These are phyloP conservation scores for Sarcophaga variegata DNA, from an alignment of 2,888 invertebrate genomes.

Conservation along the genomic window DNA sequence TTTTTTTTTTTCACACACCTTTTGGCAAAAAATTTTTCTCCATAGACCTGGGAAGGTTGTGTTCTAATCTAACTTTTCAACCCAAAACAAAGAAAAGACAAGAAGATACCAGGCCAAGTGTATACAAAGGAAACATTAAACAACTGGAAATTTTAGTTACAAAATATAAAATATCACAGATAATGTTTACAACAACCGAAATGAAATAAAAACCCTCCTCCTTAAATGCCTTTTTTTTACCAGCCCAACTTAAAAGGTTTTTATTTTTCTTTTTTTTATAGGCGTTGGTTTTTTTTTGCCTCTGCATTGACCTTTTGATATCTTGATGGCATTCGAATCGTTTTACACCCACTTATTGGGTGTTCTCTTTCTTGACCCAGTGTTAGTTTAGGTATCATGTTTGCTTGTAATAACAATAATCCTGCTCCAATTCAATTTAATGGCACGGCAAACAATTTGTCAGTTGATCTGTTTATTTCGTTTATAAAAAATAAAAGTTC, in stretches of 20 bases:
- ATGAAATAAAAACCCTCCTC: not conserved
- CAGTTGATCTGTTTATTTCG: not conserved
- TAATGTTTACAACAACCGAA: slow-evolving; percentile 33
- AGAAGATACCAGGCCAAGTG: too few relatives aligned
- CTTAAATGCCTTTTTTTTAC: too few relatives aligned
- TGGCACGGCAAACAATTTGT: not conserved
- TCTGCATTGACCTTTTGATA: slow-evolving; percentile 12
- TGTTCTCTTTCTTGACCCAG: not conserved
- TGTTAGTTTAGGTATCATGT: slow-evolving; percentile 19
- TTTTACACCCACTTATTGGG: not conserved
- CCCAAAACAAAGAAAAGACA: slow-evolving; percentile 29
- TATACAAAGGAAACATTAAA: slow-evolving; percentile 40
- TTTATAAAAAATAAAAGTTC: slow-evolving; percentile 29
- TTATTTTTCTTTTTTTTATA: not conserved
- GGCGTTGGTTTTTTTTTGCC: too few relatives aligned
- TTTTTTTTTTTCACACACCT: not conserved
- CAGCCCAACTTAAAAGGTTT: not conserved
- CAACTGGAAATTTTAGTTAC: not conserved
- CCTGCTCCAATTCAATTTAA: slow-evolving; percentile 42
- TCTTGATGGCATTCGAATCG: not conserved
- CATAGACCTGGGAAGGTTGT: not conserved
- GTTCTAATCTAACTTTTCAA: slow-evolving; percentile 32
- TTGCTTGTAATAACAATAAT: slow-evolving; percentile 38
- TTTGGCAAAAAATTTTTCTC: not conserved
- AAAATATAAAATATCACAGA: slow-evolving; percentile 30